These are phyloP conservation scores for Ischnus inquisitorius DNA, from an alignment of 2,888 invertebrate species.

Conservation along the genomic window DNA sequence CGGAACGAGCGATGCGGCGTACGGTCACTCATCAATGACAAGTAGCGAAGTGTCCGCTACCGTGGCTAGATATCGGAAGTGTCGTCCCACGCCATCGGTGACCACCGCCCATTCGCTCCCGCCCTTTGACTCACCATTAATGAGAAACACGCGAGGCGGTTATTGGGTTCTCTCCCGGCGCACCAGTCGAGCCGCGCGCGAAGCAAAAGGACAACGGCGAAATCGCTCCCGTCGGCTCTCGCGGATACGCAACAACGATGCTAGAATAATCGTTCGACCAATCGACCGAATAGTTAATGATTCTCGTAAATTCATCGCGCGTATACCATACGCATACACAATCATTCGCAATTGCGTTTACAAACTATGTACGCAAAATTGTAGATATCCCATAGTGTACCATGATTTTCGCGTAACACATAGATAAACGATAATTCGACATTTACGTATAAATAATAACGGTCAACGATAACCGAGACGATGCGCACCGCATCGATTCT, in stretches of 20 bases:
- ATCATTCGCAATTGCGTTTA: not conserved
- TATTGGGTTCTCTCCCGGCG: slow-evolving; percentile 32
- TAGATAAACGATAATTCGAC: not conserved
- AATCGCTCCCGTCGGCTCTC: slow-evolving; percentile 4
- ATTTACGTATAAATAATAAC: slow-evolving; percentile 26
- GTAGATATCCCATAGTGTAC: not conserved
- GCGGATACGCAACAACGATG: not conserved
- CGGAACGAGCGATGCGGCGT: too few relatives aligned
- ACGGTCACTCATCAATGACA: too few relatives aligned
- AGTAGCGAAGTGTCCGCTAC: too few relatives aligned
- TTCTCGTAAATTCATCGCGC: slow-evolving; percentile 28
- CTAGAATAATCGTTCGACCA: slow-evolving; percentile 20
- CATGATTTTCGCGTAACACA: not conserved
- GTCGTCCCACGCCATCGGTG: not conserved
- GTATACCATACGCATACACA: not conserved
- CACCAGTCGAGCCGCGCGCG: slow-evolving; percentile 15
- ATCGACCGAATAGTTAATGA: slow-evolving; percentile 13
- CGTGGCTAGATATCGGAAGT: not conserved
- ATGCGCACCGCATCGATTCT: too few relatives aligned
- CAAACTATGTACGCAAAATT: not conserved
- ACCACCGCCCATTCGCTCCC: not conserved
- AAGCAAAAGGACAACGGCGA: not conserved
- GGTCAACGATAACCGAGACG: too few relatives aligned
- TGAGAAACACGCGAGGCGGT: slow-evolving; percentile 58
- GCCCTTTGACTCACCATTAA: slow-evolving; percentile 44